Evolutionary conservation across 2,797 vertebrate genomes (phyloP), one percentile per base, ranked within the genome.

Genomic region (Neosilurus hyrtlii): DNA sequence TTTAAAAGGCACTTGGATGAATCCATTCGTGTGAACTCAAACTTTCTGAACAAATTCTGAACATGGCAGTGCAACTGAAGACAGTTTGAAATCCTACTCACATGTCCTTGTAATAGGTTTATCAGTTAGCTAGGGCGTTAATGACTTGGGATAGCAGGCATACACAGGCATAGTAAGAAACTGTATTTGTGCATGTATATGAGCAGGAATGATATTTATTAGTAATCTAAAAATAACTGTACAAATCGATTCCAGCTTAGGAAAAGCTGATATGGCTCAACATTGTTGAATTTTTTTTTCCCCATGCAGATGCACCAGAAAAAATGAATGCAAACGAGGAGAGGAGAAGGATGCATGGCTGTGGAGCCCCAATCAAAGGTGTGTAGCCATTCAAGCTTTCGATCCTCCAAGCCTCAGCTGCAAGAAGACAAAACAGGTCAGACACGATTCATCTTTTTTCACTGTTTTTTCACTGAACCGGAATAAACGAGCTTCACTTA

Each of bases 331-430:
- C 83, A 73, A 30, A 1, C 86, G 94, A 84, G 95, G 95, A 0
- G 52, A 56, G 15, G 93, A 94, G 88, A 72, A 88, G 0, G 95
- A 96, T 86, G 93, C 96, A 67, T 99, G 98, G 98, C 91, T 99
- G 26, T 99, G 97, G 97, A 98, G 97, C 76, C 96, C 96, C 15
- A 68, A 89, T 11, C 92, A 95, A 83, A 84, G 90, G 59, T 99
- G 98, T 10, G 92, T 98, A 63, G 82, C 93, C 80, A 87, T 99
- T 85, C 37, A 92, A 22, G 88, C 88, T 61, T 96, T 96, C 67
- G 4, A 89, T 2, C 98, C 97, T 0, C 93, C 92, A 6, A 97
- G 96, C 87, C 94, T 97, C 92, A 99, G 97, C 92, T 94, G 96
- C 83, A 94, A 75, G 89, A 94, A 93, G 88, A 92, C 87, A 0